Percentiles rank a stretch among this genome's conserved stretches.
Conservation (phyloP, 2,888 invertebrate genomes). For the Pseudococcus longispinus region DNA sequence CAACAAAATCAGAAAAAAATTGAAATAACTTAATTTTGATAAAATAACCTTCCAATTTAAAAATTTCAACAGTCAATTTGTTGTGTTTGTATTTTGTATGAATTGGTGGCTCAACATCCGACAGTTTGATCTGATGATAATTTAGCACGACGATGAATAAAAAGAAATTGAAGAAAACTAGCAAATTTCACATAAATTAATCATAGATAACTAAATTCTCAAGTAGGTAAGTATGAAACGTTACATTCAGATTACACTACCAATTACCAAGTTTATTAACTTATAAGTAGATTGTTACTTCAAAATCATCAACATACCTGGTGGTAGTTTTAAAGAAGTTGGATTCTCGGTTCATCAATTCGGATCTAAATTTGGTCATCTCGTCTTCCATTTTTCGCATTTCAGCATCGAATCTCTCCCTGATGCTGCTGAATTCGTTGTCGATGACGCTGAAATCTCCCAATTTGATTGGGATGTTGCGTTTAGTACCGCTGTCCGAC, state of each 20-base stretch:
- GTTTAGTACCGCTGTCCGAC: slow-evolving; percentile 75
- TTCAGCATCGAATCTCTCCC: slow-evolving; percentile 93
- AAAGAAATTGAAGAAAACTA: too few species aligned
- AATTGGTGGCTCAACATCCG: too few species aligned
- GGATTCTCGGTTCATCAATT: slow-evolving; percentile 90
- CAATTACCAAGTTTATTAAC: neutral
- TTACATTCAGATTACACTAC: neutral
- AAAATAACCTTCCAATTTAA: too few species aligned
- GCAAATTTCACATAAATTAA: too few species aligned
- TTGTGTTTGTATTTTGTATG: too few species aligned
- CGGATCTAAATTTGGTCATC: slow-evolving; percentile 93
- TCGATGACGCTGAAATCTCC: slow-evolving; percentile 95
- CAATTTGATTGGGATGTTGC: slow-evolving; percentile 91
- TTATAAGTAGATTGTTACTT: neutral
- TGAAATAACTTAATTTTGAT: too few species aligned
- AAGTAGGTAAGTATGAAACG: too few species aligned
- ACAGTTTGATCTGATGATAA: too few species aligned
- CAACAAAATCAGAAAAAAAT: too few species aligned
- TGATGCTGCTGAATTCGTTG: slow-evolving; percentile 94
- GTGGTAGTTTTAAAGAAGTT: slow-evolving; percentile 89
- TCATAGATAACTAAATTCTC: too few species aligned
- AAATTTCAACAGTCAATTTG: too few species aligned
- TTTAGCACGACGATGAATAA: too few species aligned
- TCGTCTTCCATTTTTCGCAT: slow-evolving; percentile 99
- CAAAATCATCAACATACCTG: slow-evolving; percentile 68